Percentiles rank a stretch among this genome's conserved stretches.
These are phyloP conservation scores for Malurus elegans DNA, from an alignment of 2,113 vertebrate genomes.

Conservation along the genomic window DNA sequence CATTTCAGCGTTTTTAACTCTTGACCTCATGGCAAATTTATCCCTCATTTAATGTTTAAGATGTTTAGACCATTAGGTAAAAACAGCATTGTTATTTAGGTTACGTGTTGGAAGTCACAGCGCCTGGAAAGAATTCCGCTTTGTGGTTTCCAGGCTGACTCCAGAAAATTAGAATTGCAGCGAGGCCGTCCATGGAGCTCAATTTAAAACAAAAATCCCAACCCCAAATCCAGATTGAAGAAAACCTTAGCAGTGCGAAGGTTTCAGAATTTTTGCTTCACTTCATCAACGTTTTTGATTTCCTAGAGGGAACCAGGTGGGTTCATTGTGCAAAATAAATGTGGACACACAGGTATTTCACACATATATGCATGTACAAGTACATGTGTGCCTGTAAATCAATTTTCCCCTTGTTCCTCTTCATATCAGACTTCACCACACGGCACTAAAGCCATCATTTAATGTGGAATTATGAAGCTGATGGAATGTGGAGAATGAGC, in stretches of 20 bases:
- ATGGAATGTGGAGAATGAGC: slow-evolving; percentile 57
- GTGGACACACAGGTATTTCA: not conserved
- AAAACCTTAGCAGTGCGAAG: not conserved
- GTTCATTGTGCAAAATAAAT: not conserved
- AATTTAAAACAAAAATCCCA: not conserved
- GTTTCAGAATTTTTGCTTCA: not conserved
- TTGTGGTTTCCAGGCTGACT: slow-evolving; percentile 59
- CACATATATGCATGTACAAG: accelerated
- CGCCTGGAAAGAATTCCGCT: slow-evolving; percentile 57
- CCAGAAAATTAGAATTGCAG: slow-evolving; percentile 60
- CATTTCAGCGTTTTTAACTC: slow-evolving; percentile 28
- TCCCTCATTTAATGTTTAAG: slow-evolving; percentile 41
- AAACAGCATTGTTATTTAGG: slow-evolving; percentile 51
- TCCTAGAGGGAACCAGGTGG: not conserved
- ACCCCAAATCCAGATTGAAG: not conserved
- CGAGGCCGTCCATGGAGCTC: not conserved
- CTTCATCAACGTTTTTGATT: not conserved
- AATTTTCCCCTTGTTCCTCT: not conserved
- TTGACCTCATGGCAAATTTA: slow-evolving; percentile 32
- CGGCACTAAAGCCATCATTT: slow-evolving; percentile 10
- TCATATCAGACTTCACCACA: slow-evolving; percentile 31
- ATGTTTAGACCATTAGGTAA: slow-evolving; percentile 57
- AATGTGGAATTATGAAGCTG: slow-evolving; percentile 44
- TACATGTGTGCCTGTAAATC: not conserved
- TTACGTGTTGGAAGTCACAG: slow-evolving; percentile 45